Evolutionary conservation across 1,140 invertebrate genomes (phyloP), one percentile per base, ranked within the genome.

Genomic region (Drosophila cardini): DNA sequence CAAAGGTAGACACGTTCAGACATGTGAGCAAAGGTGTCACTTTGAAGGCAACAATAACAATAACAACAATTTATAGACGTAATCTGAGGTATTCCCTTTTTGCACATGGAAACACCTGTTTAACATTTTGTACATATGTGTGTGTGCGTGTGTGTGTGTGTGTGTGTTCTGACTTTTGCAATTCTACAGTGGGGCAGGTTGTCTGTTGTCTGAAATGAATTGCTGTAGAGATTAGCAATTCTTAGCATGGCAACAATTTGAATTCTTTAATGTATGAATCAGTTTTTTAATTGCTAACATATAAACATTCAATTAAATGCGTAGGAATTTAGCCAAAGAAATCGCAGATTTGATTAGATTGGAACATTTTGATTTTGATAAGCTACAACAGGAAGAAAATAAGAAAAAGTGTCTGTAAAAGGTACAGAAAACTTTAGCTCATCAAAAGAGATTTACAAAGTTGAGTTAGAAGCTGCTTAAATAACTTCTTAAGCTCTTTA

Each of bases 81-180:
- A 83, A 83, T 85, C 72, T 57, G 68, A 83, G 81, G 81, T 70
- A 80, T 85, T 84, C 81, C 81, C 76, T 83, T 65, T 69, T 64
- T 38, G 65, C 83, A 78, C 78, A 76, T 79, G 83, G 72, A 87
- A 86, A 87, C 82, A 86, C 82, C 82, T 86, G 82, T 86, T 86
- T 57, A 77, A 71, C 63, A 63, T 64, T 78, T 78, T 57, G n/a
- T n/a, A n/a, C n/a, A n/a, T 48, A 38, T 21, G 4, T 42, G 15
- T 56, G 15, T 57, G 55, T 38, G 40, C 10, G 8, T 34, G 42
- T 40, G n/a, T 57, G 55, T 38, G 40, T n/a, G 8, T 34, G 42
- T 40, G n/a, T 10, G 34, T 13, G 11, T 36, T 45, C 46, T 32
- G 16, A 10, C 26, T 40, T 63, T 67, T 52, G 43, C 56, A 26